Percentiles rank a stretch among this genome's conserved stretches.
Evolutionary conservation across 2,797 vertebrate species (phyloP).

Genomic region (Pelochelys cantorii): DNA sequence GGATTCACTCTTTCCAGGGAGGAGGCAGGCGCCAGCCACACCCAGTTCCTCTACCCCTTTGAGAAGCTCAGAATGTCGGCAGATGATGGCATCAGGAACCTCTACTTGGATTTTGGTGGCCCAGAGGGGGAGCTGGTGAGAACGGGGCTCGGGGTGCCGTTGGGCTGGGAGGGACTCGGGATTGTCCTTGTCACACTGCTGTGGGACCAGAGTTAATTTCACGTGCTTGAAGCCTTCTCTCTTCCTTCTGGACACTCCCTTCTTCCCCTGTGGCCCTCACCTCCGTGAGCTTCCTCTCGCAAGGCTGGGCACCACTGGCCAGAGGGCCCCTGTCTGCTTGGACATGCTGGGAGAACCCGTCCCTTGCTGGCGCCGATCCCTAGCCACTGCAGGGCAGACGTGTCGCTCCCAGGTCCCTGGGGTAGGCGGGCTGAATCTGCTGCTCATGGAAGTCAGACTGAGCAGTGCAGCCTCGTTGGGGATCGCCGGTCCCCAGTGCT

Average conservation of each 20-base stretch:
- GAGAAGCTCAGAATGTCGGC: conserved; percentile 95
- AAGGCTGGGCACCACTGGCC: accelerated
- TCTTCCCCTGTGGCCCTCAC: not conserved
- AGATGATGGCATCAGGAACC: conserved; percentile 91
- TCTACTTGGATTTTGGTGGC: conserved; percentile 96
- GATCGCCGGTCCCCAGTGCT: not conserved
- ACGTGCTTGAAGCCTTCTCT: not conserved
- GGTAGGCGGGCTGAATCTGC: not conserved
- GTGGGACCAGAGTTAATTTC: not conserved
- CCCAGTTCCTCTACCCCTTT: conserved; percentile 92
- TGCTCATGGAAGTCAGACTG: not conserved
- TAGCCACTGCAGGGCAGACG: not conserved
- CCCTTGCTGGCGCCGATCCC: not conserved
- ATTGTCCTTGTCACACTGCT: not conserved
- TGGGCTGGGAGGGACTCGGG: not conserved
- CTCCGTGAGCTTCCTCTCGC: not conserved
- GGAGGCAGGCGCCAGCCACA: conserved; percentile 76
- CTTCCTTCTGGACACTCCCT: not conserved
- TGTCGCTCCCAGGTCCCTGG: not conserved
- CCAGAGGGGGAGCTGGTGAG: conserved; percentile 96
- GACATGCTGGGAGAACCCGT: not conserved
- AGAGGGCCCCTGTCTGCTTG: not conserved
- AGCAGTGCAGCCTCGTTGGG: not conserved
- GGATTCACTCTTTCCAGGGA: conserved; percentile 90
- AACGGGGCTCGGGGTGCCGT: not conserved